Evolutionary conservation across 2,797 vertebrate species (phyloP), one percentile per base, ranked within the genome.

Genomic region (Peromyscus eremicus): DNA sequence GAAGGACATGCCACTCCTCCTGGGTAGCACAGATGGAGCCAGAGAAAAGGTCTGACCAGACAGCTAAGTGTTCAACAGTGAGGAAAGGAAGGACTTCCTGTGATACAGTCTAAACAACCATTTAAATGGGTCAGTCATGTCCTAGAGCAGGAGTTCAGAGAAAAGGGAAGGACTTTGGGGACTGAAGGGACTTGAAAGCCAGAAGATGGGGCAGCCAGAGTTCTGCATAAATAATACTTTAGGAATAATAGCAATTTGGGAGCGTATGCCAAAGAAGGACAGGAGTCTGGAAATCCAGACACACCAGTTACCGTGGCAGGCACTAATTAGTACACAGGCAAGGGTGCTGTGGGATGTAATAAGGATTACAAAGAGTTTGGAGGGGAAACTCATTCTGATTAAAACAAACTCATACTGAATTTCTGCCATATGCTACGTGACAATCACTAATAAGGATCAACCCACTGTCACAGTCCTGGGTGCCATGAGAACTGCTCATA

Each of bases 301-400:
- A 34, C 7, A 1, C 0, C 0, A 9, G 37, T 52, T 68, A 17
- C 46, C 2, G 1, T 19, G 1, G 13, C 0, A 8, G 43, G 66
- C 16, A 25, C 29, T 19, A 17, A 57, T n/a, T 16, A 52, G 21
- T 25, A 37, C 37, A 12, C 57, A 57, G n/a, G 37, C 21, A 29
- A 57, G 37, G 1, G 60, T 52, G 29, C 52, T 60, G 17, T 5
- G 7, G 6, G 34, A 46, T 37, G 46, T 29, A 40, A 80, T 7
- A 71, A 79, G 80, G 52, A 76, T 34, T 27, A 91, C 5, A 66
- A 34, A 40, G 8, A 19, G 37, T 25, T 68, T 3, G n/a, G 43
- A 14, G 76, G 3, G 2, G 52, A 84, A 88, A 62, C 32, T 70
- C 40, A 75, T 93, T 89, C 27, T 79, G 16, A 43, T 64, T 40